A percentile compares a stretch with the other conserved stretches of the same genome.
These are phyloP conservation scores for Calidris pugnax DNA, from an alignment of 2,113 vertebrate genomes.

Conservation along the genomic window DNA sequence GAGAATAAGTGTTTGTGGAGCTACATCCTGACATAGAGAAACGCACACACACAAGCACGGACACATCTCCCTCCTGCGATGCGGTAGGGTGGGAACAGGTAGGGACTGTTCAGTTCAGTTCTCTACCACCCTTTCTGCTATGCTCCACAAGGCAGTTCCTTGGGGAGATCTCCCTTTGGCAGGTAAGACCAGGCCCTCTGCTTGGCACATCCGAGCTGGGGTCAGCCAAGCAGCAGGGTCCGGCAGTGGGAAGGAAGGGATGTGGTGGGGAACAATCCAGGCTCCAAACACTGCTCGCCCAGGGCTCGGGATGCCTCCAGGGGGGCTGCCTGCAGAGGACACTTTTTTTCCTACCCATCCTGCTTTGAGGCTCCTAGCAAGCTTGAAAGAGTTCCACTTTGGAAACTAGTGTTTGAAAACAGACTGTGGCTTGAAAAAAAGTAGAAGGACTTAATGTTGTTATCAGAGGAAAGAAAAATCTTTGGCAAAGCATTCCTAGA, in stretches of 20 bases:
- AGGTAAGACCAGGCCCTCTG: background rate
- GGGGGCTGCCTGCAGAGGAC: background rate
- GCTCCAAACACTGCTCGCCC: background rate
- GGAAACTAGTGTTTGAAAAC: background rate
- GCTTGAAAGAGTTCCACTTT: background rate
- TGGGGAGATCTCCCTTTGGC: background rate
- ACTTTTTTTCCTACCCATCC: background rate
- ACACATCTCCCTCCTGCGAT: background rate
- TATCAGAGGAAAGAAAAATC: background rate
- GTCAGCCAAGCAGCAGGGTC: rapidly evolving
- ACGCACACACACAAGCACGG: background rate
- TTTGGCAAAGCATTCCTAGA: background rate
- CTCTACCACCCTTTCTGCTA: background rate
- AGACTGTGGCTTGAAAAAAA: background rate
- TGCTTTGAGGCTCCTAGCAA: background rate
- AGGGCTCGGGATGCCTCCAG: rapidly evolving
- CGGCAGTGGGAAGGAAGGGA: background rate
- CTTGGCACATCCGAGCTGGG: rapidly evolving
- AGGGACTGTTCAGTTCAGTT: background rate
- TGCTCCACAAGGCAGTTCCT: rapidly evolving
- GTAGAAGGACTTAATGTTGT: background rate
- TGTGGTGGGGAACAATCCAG: rapidly evolving
- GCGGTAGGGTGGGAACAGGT: background rate
- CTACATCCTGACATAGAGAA: background rate
- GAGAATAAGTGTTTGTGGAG: background rate